Conservation (phyloP, 2,797 vertebrate genomes). For the Hirundo rustica region DNA sequence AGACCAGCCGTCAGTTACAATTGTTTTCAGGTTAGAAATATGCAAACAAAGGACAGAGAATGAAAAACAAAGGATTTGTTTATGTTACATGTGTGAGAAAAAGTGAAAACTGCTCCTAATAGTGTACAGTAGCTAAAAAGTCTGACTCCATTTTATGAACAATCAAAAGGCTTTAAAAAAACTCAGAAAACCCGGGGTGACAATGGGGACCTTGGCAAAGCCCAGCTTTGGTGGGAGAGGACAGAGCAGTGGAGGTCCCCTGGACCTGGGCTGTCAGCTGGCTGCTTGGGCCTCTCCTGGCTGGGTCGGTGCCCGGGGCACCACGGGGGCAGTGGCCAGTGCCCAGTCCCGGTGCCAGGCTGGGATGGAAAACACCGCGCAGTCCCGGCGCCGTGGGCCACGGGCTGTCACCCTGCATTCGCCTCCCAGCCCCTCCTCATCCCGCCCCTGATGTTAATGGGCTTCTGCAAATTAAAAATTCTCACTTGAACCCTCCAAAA, state of each 20-base stretch:
- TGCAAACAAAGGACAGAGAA: too few relatives aligned
- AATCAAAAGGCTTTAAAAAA: too few relatives aligned
- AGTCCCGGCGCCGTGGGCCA: fast-evolving
- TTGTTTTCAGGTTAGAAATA: too few relatives aligned
- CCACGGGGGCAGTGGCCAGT: fast-evolving
- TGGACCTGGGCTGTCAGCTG: not conserved
- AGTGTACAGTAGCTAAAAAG: too few relatives aligned
- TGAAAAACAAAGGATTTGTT: too few relatives aligned
- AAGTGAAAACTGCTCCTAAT: too few relatives aligned
- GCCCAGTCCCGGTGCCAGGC: not conserved
- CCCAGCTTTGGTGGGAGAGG: not conserved
- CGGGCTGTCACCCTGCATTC: not conserved
- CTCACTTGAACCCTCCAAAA: not conserved
- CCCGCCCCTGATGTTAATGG: fast-evolving
- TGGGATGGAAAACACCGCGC: not conserved
- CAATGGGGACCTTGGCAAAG: not conserved
- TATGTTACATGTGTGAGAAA: too few relatives aligned
- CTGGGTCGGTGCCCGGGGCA: not conserved
- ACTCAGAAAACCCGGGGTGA: too few relatives aligned
- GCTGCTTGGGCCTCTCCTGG: not conserved
- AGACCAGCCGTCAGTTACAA: too few relatives aligned
- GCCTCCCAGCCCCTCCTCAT: not conserved
- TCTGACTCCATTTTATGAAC: too few relatives aligned
- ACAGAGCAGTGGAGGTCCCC: not conserved
- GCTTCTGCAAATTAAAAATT: not conserved